A percentile compares a stretch with the other conserved stretches of the same genome.
phyloP scores from a whole-genome alignment of 2,113 vertebrate genomes.

The Bambusicola thoracicus region DNA sequence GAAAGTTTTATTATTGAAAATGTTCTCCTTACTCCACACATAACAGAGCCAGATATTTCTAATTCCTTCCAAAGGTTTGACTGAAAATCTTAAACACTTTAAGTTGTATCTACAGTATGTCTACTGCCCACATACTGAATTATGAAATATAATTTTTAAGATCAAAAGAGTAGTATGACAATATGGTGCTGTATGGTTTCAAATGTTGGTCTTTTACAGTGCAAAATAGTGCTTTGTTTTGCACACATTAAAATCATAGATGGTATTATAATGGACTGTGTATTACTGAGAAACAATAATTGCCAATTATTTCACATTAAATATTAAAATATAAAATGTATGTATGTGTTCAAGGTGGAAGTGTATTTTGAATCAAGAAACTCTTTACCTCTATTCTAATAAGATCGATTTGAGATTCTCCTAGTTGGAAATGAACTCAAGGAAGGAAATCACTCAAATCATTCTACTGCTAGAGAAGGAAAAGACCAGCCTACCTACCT shows the following conservation, averaged over 20 bases:
- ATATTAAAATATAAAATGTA: neutral
- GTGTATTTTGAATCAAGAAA: neutral
- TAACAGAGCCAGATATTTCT: constrained; percentile 40
- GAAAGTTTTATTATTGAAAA: neutral
- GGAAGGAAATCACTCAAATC: neutral
- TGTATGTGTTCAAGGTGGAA: neutral
- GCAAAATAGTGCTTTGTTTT: constrained; percentile 31
- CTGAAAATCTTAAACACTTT: constrained; percentile 52
- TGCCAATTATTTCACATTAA: neutral
- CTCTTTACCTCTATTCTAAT: neutral
- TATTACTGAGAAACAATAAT: neutral
- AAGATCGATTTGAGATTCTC: neutral
- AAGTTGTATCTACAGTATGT: constrained; percentile 43
- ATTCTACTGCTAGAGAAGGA: neutral
- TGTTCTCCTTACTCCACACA: neutral
- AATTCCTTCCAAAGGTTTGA: constrained; percentile 61
- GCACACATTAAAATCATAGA: neutral
- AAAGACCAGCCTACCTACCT: neutral
- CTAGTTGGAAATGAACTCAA: neutral
- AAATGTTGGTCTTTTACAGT: neutral
- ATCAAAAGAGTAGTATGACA: constrained; percentile 58
- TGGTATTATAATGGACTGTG: neutral
- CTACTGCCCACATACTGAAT: constrained; percentile 48
- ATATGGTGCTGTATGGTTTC: constrained; percentile 34
- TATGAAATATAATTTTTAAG: constrained; percentile 52